Evolutionary conservation across 2,113 vertebrate genomes (phyloP), one percentile per base, ranked within the genome.

Genomic region (Lota lota): DNA sequence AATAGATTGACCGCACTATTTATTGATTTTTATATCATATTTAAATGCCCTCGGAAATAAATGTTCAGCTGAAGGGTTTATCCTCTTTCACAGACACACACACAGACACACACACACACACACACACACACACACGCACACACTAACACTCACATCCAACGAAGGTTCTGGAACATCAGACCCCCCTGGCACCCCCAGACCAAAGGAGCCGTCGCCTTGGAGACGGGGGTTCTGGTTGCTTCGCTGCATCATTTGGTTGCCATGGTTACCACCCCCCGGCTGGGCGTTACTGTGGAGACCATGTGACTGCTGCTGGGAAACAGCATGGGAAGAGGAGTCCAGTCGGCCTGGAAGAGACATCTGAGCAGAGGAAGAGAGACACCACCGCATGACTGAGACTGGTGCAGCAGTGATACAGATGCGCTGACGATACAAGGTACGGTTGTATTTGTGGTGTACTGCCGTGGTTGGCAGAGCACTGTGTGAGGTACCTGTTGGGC

Each of bases 91-190:
- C 64, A 24, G 50, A 56, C 21, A 66, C 40, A 33, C 40, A 64
- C 63, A 64, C 18, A 64, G 0, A 40, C 3, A 64, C 18, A 64
- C 15, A 64, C 15, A 64, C 15, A 64, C 15, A 64, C 10, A 40
- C 15, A 64, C 16, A 22, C 21, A 62, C 21, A 24, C 21, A 64
- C 15, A 40, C 33, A 64, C 63, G 50, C 63, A 64, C 36, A 50
- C 20, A 66, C 64, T 11, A 10, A 40, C 63, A 51, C 95, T 96
- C 83, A 97, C 96, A 0, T 97, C 96, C 53, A 97, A 89, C 69
- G 94, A 89, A n/a, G 94, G 88, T 76, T 97, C 96, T 0, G 94
- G 86, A 56, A 94, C 94, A 0, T 96, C 95, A 0, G 87, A 36
- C 0, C 82, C 79, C 0, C 88, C 68, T 15, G 93, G 67, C 20